These are phyloP conservation scores for Nothoprocta perdicaria DNA, from an alignment of 2,113 vertebrate genomes.

Conservation along the genomic window DNA sequence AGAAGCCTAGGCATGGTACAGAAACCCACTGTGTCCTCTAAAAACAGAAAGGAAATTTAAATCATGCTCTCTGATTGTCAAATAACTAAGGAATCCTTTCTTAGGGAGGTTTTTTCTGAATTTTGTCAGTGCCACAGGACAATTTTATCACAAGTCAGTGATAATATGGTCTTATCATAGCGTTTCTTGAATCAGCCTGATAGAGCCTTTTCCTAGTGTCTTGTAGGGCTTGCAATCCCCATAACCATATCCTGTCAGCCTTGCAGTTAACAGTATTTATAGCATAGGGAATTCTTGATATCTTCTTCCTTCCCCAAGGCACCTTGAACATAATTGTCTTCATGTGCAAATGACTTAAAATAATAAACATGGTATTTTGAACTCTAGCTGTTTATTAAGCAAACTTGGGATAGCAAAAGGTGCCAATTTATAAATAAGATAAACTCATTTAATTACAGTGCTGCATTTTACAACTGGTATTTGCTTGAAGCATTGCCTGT, in stretches of 20 bases:
- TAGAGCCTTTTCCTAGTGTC: neutral
- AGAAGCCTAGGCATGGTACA: neutral
- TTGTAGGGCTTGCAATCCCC: neutral
- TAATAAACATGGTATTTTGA: neutral
- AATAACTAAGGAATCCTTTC: neutral
- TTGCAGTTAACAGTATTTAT: neutral
- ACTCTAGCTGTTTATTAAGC: neutral
- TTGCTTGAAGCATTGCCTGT: neutral
- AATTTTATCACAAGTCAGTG: neutral
- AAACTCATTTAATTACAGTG: neutral
- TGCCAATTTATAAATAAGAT: neutral
- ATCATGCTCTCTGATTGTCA: neutral
- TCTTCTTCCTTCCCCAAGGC: neutral
- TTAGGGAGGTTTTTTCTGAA: neutral
- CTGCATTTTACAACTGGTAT: conserved; percentile 5
- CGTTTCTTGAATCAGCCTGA: neutral
- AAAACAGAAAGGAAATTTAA: neutral
- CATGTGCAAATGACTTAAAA: neutral
- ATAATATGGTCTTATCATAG: neutral
- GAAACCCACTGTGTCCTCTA: neutral
- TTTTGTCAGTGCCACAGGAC: neutral
- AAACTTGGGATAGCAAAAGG: neutral
- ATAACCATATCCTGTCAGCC: neutral
- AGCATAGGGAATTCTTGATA: neutral
- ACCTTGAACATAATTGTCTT: neutral